phyloP scores from a whole-genome alignment of 1,140 invertebrate genomes.

The Atta texana region DNA sequence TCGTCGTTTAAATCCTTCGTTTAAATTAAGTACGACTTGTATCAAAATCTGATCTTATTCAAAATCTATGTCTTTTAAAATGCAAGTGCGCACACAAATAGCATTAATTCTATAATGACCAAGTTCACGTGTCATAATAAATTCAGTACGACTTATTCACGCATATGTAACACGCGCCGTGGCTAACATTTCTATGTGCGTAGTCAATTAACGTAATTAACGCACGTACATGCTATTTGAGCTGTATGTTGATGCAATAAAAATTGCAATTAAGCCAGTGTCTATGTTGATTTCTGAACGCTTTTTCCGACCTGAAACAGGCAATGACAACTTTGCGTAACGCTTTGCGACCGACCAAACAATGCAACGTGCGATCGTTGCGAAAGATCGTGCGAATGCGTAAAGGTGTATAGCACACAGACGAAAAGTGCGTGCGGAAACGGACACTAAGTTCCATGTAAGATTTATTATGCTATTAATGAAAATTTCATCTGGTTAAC shows the following conservation, averaged over 20 bases:
- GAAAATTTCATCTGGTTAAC: background rate
- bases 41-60: background rate
- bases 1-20: slow-evolving; percentile 43
- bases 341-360: slow-evolving; percentile 25
- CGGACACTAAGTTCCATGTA: slow-evolving; percentile 8
- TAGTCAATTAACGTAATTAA: slow-evolving; percentile 40
- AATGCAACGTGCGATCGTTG: slow-evolving; percentile 48
- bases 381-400: slow-evolving; percentile 42
- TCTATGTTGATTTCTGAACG: background rate
- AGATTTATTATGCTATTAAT: slow-evolving; percentile 29
- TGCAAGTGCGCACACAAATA: background rate
- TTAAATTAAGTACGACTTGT: slow-evolving; percentile 46
- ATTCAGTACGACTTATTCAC: slow-evolving; percentile 5
- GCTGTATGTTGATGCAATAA: slow-evolving; percentile 15
- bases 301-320: slow-evolving; percentile 22
- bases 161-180: background rate
- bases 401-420: background rate
- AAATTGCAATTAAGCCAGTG: slow-evolving; percentile 15
- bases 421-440: slow-evolving; percentile 37
- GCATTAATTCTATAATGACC: slow-evolving; percentile 17
- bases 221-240: background rate
- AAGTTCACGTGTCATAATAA: slow-evolving; percentile 11
- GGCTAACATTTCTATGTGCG: background rate
- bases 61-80: slow-evolving; percentile 51
- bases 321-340: slow-evolving; percentile 46